phyloP scores from a whole-genome alignment of 2,113 vertebrate species.

The Archocentrus centrarchus region DNA sequence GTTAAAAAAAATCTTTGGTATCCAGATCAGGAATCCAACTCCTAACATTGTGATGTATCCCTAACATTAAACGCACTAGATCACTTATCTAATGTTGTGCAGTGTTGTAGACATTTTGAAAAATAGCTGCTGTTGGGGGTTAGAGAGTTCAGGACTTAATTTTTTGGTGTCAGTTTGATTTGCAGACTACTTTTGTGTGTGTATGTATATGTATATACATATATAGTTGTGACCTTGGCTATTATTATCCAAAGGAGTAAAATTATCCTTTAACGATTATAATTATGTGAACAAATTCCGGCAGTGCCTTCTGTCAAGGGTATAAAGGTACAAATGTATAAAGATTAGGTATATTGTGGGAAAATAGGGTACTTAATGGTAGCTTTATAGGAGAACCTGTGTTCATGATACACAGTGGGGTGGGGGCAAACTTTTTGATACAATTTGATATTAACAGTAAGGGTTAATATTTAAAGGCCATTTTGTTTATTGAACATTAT shows the following conservation, averaged over 20 bases:
- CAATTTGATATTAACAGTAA: background rate
- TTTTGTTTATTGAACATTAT: background rate
- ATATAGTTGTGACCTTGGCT: background rate
- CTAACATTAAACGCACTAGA: background rate
- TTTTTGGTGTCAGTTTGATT: background rate
- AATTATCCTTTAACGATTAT: background rate
- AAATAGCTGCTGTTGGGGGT: background rate
- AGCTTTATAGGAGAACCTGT: background rate
- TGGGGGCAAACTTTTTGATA: background rate
- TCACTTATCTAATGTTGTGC: background rate
- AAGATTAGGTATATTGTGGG: background rate
- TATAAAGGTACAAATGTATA: background rate
- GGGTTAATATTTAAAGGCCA: background rate
- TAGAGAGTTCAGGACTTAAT: background rate
- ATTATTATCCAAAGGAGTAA: background rate
- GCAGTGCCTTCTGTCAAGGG: background rate
- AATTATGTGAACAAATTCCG: background rate
- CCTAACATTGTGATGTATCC: background rate
- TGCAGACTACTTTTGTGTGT: background rate
- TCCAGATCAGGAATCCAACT: background rate
- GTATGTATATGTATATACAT: background rate
- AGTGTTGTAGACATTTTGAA: background rate
- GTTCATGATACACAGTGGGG: background rate
- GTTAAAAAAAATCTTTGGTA: background rate
- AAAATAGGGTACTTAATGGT: background rate